These are phyloP conservation scores for Mesocricetus auratus DNA, from an alignment of 2,113 vertebrate species.

Conservation along the genomic window DNA sequence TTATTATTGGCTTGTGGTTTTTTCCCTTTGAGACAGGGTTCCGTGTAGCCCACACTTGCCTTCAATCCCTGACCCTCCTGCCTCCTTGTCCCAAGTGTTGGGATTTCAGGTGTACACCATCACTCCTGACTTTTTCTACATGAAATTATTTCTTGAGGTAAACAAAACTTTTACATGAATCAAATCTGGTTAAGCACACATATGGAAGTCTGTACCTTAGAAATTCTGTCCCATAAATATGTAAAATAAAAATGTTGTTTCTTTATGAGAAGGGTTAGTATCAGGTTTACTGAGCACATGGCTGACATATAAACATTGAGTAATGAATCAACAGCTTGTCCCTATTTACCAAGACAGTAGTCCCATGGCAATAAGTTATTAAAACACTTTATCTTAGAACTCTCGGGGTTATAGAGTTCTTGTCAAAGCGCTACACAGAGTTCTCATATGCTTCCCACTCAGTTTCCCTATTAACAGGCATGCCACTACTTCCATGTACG, in stretches of 20 bases:
- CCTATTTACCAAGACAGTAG: not conserved
- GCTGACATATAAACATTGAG: not conserved
- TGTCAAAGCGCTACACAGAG: not conserved
- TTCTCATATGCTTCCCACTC: not conserved
- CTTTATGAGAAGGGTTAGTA: not conserved
- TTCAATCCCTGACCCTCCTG: not conserved
- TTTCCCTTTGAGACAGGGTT: not conserved
- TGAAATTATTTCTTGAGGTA: not conserved
- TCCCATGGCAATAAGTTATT: not conserved
- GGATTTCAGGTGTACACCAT: not conserved
- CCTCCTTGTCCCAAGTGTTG: not conserved
- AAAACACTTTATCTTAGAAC: conserved; percentile 23
- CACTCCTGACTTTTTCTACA: not conserved
- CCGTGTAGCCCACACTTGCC: not conserved
- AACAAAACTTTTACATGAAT: not conserved
- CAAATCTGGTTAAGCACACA: not conserved
- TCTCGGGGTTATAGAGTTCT: conserved; percentile 7
- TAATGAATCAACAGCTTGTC: not conserved
- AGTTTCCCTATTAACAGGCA: not conserved
- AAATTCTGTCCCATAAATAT: not conserved
- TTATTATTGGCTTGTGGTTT: not conserved
- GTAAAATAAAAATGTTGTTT: not conserved
- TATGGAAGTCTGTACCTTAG: not conserved
- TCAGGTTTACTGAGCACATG: not conserved
- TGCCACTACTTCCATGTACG: not conserved